Evolutionary conservation across 2,888 invertebrate genomes (phyloP), one percentile per base, ranked within the genome.

Genomic region (Ceraclea dissimilis): DNA sequence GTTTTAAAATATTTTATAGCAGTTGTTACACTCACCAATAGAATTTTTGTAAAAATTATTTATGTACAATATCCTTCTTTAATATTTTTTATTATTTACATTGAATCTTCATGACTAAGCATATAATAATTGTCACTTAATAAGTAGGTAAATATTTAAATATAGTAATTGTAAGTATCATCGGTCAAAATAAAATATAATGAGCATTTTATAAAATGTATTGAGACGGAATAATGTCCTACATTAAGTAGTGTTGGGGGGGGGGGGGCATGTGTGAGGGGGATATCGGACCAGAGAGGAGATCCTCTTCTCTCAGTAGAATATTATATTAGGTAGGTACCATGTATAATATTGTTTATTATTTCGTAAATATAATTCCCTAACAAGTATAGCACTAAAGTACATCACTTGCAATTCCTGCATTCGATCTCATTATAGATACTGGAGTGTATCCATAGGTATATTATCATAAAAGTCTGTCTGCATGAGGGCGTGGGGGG

Each of bases 331-430:
- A 26, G 4, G 10, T 10, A 26, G 4, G 10, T 26, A 26, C 26
- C 10, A 26, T 26, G 26, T 10, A 10, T 26, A 26, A 10, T 26
- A 10, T 26, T 6, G 26, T 26, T 26, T 10, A 6, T 26, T 20
- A 43, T 39, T 26, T 39, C 22, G 33, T 50, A 47, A 50, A 58
- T 56, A 54, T 60, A 59, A 54, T 60, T 60, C 58, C 58, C 60
- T 60, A 60, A 57, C 60, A 60, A 55, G 61, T 59, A 61, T 61
- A 61, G 61, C 61, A 61, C 61, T 59, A 58, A 50, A 58, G 56
- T 56, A 56, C 60, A 60, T 60, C 60, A 60, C 60, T 60, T 56
- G 60, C 60, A 60, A 60, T 58, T 58, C 58, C 60, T 60, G 60
- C 60, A 52, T 60, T 57, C 51, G 58, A 54, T 60, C 52, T 56